These are phyloP conservation scores for Aptenodytes patagonicus DNA, from an alignment of 2,113 vertebrate species.

Conservation along the genomic window DNA sequence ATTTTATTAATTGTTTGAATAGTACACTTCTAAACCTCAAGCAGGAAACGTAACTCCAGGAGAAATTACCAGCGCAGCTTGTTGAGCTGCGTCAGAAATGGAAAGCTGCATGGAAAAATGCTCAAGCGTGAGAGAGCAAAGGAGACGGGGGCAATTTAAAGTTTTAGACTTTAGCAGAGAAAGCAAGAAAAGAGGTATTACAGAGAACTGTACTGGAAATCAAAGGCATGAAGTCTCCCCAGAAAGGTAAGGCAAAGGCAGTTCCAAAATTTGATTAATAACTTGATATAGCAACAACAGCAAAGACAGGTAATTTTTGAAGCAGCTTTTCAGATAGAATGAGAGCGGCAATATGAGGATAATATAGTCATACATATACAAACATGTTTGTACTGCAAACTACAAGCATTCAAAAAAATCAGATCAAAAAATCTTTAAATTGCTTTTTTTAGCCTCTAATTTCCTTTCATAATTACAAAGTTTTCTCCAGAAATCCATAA, in stretches of 20 bases:
- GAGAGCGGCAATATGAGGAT: accelerated
- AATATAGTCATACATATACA: not conserved
- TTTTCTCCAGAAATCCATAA: not conserved
- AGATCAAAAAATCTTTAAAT: not conserved
- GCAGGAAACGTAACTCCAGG: not conserved
- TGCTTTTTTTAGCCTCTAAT: not conserved
- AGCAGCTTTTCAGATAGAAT: not conserved
- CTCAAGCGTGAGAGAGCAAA: not conserved
- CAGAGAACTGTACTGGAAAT: not conserved
- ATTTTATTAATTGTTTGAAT: not conserved
- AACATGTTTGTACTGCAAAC: not conserved
- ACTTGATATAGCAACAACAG: not conserved
- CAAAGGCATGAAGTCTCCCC: not conserved
- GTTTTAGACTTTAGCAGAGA: not conserved
- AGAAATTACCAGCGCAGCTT: not conserved
- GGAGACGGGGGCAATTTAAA: not conserved
- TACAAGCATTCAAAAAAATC: not conserved
- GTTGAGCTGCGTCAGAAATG: not conserved
- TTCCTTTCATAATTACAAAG: not conserved
- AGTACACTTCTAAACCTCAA: not conserved
- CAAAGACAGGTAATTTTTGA: not conserved
- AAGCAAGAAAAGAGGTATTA: not conserved
- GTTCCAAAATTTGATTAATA: not conserved
- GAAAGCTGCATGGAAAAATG: not conserved
- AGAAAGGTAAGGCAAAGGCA: not conserved